A percentile compares a stretch with the other conserved stretches of the same genome.
phyloP scores from a whole-genome alignment of 1,140 invertebrate species.

The Zaprionus capensis region DNA sequence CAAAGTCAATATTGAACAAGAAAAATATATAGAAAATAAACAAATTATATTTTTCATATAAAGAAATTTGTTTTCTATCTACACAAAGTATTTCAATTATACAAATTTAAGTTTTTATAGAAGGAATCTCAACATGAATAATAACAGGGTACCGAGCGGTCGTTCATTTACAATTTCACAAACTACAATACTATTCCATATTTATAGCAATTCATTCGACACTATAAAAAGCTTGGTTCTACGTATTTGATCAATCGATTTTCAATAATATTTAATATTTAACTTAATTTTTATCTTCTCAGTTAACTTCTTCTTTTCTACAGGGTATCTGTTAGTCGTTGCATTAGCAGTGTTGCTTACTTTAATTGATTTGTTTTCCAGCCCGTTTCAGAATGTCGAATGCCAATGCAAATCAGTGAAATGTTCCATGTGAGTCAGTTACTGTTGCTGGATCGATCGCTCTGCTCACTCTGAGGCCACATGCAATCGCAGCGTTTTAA shows the following conservation, averaged over 20 bases:
- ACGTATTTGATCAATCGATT: neutral
- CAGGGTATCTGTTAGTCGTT: neutral
- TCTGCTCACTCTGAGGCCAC: conserved; percentile 51
- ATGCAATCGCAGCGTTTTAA: conserved; percentile 31
- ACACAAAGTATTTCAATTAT: too few relatives aligned
- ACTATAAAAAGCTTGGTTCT: too few relatives aligned
- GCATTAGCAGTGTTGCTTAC: neutral
- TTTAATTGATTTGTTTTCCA: conserved; percentile 38
- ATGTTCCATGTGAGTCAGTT: conserved; percentile 57
- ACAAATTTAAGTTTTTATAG: too few relatives aligned
- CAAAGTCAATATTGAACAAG: neutral
- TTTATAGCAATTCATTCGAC: too few relatives aligned
- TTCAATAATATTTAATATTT: neutral
- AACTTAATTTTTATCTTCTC: too few relatives aligned
- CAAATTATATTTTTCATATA: neutral
- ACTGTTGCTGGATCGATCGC: conserved; percentile 20
- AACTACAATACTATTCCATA: too few relatives aligned
- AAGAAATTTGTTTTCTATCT: too few relatives aligned
- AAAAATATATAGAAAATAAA: neutral
- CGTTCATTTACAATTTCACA: too few relatives aligned
- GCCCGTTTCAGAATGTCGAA: conserved; percentile 20
- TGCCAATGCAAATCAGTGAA: conserved; percentile 54
- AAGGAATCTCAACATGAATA: too few relatives aligned
- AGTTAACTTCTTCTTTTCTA: neutral
- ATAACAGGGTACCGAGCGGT: too few relatives aligned